Percentiles rank a stretch among this genome's conserved stretches.
These are phyloP conservation scores for Petrocephalus sullivani DNA, from an alignment of 2,797 vertebrate species.

Conservation along the genomic window DNA sequence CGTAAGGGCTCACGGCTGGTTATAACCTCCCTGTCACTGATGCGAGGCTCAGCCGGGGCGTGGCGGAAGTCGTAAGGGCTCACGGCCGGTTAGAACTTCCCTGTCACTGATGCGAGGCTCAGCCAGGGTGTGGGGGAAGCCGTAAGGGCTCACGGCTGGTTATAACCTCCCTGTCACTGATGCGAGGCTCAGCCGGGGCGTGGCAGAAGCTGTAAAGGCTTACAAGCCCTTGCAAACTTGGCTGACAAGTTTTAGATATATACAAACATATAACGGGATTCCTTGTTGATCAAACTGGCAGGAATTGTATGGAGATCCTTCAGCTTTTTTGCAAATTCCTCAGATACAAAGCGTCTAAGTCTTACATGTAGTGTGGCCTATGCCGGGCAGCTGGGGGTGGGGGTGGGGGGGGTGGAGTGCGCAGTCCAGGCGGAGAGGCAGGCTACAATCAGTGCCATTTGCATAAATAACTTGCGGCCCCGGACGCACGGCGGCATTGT, in stretches of 20 bases:
- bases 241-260: background rate
- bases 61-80: background rate
- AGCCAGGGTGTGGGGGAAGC: background rate
- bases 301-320: background rate
- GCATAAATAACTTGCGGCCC: conserved; percentile 11
- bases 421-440: background rate
- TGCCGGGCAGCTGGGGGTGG: background rate
- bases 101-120: conserved; percentile 21
- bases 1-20: too few species aligned
- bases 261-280: background rate
- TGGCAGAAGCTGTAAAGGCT: background rate
- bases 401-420: too few species aligned
- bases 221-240: background rate
- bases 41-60: background rate
- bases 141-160: conserved; percentile 18
- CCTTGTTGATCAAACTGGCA: background rate
- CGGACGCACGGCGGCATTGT: background rate
- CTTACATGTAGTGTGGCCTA: background rate
- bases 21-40: background rate
- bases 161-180: background rate
- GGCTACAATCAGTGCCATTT: background rate
- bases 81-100: conserved; percentile 31
- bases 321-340: background rate
- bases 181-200: background rate
- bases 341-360: background rate